phyloP scores from a whole-genome alignment of 2,113 vertebrate species.

The Eubucco bourcierii region DNA sequence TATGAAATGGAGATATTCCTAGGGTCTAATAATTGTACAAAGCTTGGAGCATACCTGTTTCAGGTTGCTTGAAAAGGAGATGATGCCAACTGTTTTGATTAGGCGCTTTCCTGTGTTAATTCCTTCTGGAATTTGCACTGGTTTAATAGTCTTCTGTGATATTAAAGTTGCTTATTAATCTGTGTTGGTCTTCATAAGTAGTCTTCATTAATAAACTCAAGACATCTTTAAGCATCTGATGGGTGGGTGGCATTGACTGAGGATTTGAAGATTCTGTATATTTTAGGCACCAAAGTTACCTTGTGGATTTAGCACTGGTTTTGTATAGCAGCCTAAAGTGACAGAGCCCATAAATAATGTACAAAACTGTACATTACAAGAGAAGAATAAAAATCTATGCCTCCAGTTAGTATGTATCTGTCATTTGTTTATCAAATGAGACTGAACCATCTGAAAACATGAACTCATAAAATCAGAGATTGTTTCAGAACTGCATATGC shows the following conservation, averaged over 20 bases:
- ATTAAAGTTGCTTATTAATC: background rate
- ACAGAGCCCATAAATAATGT: background rate
- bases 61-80: background rate
- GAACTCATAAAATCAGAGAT: background rate
- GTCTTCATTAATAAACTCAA: background rate
- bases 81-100: background rate
- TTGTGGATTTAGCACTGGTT: background rate
- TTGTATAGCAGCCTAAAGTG: background rate
- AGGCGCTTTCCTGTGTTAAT: background rate
- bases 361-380: background rate
- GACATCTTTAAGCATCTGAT: slow-evolving; percentile 5
- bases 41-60: background rate
- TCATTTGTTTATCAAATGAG: background rate
- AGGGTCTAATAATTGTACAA: background rate
- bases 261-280: background rate
- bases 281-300: background rate
- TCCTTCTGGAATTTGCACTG: background rate
- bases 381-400: background rate
- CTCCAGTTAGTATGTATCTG: background rate
- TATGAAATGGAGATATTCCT: background rate
- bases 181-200: background rate
- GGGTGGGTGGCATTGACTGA: slow-evolving; percentile 17
- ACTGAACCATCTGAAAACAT: background rate
- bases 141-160: background rate
- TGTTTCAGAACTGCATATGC: background rate